Base-by-base conservation (phyloP, 2,888 invertebrate genomes). In the Tromatobia lineatoria region DNA sequence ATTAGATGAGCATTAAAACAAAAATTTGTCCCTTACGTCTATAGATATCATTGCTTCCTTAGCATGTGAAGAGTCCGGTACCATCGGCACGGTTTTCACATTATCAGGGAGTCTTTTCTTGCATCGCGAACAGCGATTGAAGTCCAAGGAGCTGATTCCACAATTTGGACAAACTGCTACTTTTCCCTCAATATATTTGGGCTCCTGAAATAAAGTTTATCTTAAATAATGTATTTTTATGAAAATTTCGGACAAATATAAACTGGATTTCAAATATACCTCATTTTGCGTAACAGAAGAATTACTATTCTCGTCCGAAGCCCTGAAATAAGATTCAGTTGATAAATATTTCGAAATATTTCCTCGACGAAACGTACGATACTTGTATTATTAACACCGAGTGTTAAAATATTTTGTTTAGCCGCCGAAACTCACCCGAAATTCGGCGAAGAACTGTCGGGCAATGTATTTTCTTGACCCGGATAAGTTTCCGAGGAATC, bases 111-210 rank as follows among this genome's bases (percentile, higher is more conserved):
- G 95, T 90, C 96, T 95, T 89, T 96, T 94, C 91, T 95, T 96
- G 94, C 97, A 97, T 88, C 95, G 93, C 93, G 96, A 96, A 94
- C 98, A 98, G 84, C 95, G 96, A 88, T 96, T 96, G 92, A 98
- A 97, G 93, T 98, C 96, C 89, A 95, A 95, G 73, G 97, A 97
- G 64, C 96, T 95, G 91, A 96, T 96, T 20, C 98, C 98, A 93
- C 98, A 98, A 87, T 95, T 95, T 86, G 96, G 95, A 93, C 98
- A 98, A 1, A 98, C 95, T 8, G 97, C 97, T 87, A 96, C 94
- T 94, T 96, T 96, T 71, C 97, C 97, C 50, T 96, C 95, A 42
- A 97, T 95, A 85, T 95, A 95, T 88, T 96, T 96, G 4, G 96
- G 95, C 73, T 92, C 87, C 88, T 94, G 92, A 84, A 93, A 73